phyloP scores from a whole-genome alignment of 2,888 invertebrate genomes.

The Mongoloraphidia duomilia region DNA sequence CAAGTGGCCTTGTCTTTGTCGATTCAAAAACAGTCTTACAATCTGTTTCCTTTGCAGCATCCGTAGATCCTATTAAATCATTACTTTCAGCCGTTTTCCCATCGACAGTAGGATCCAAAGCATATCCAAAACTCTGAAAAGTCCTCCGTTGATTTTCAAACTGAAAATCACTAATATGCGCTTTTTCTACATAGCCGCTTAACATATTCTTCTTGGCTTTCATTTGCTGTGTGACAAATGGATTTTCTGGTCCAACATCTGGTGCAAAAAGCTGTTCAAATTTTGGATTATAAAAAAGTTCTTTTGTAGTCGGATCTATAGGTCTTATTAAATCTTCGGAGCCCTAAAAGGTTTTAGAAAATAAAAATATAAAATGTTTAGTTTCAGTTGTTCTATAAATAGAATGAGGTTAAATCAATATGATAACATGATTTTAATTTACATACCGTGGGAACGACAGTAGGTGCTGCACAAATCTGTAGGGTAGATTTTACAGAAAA shows the following conservation, averaged over 20 bases:
- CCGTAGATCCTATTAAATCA: constrained; percentile 43
- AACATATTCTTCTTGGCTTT: constrained; percentile 78
- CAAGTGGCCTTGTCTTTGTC: constrained; percentile 53
- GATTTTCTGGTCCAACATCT: constrained; percentile 82
- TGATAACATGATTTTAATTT: constrained; percentile 3
- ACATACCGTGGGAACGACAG: constrained; percentile 64
- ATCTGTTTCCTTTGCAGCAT: constrained; percentile 55
- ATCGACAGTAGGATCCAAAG: constrained; percentile 83
- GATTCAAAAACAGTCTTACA: constrained; percentile 86
- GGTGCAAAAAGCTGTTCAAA: constrained; percentile 92
- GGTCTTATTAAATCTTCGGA: constrained; percentile 53
- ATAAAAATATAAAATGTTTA: neutral
- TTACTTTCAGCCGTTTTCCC: constrained; percentile 31
- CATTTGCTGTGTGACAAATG: constrained; percentile 82
- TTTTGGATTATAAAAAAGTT: constrained; percentile 81
- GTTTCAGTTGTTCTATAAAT: too few species aligned
- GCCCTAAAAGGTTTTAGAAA: constrained; percentile 36
- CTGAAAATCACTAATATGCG: constrained; percentile 91
- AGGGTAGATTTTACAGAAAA: constrained; percentile 46
- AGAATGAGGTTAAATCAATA: neutral
- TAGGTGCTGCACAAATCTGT: constrained; percentile 68
- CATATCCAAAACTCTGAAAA: constrained; percentile 89
- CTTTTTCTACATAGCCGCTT: constrained; percentile 87
- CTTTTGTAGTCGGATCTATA: constrained; percentile 66
- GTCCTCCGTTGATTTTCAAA: constrained; percentile 94